Percentiles rank a stretch among this genome's conserved stretches.
phyloP scores from a whole-genome alignment of 2,797 vertebrate species.

The Triplophysa yarkandensis region DNA sequence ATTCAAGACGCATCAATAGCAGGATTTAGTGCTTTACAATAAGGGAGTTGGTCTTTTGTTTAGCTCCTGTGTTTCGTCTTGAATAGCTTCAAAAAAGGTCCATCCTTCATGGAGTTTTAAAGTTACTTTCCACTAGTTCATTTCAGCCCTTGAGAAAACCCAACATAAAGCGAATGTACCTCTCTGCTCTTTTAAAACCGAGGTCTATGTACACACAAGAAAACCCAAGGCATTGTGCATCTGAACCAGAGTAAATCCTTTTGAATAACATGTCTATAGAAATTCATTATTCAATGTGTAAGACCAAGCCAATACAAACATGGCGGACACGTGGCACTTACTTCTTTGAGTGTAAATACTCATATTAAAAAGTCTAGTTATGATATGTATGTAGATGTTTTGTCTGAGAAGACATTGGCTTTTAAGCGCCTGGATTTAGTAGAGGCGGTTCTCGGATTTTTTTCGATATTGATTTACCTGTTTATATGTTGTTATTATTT shows the following conservation, averaged over 20 bases:
- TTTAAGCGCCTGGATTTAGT: conserved; percentile 62
- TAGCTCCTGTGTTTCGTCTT: conserved; percentile 76
- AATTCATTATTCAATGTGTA: conserved; percentile 82
- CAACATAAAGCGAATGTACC: conserved; percentile 84
- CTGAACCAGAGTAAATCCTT: conserved; percentile 74
- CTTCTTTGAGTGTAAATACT: neutral
- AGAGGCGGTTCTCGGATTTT: conserved; percentile 77
- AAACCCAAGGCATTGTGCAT: conserved; percentile 75
- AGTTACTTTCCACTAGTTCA: conserved; percentile 84
- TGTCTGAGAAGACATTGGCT: conserved; percentile 57
- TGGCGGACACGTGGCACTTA: conserved; percentile 74
- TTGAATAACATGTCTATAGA: conserved; percentile 79
- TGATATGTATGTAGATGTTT: neutral
- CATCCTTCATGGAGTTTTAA: conserved; percentile 84
- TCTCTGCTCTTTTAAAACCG: conserved; percentile 75
- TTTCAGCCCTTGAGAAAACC: conserved; percentile 78
- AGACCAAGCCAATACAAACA: conserved; percentile 70
- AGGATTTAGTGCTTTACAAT: conserved; percentile 77
- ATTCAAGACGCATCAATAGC: conserved; percentile 80
- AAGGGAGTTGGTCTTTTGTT: conserved; percentile 72
- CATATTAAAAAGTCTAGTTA: neutral
- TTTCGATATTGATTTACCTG: conserved; percentile 66
- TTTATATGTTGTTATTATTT: conserved; percentile 22
- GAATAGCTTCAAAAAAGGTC: conserved; percentile 74
- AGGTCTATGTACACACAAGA: conserved; percentile 75